Evolutionary conservation across 2,888 invertebrate genomes (phyloP).

Genomic region (Holacanthella duospinosa): DNA sequence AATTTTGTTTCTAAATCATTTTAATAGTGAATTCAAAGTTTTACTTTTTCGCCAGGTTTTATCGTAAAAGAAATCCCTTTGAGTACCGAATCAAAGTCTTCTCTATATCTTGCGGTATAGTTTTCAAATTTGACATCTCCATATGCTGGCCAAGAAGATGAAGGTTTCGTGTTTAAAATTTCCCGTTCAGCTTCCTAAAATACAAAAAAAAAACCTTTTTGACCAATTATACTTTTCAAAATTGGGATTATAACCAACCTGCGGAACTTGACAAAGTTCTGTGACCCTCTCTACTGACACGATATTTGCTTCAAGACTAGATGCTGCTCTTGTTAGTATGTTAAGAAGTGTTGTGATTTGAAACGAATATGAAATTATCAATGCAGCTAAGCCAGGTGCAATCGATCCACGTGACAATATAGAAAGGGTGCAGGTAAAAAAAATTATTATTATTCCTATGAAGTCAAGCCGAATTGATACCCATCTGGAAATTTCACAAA

Average conservation of each 20-base stretch:
- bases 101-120: conserved; percentile 73
- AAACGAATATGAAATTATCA: not conserved
- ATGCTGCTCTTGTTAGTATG: not conserved
- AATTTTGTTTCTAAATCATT: not conserved
- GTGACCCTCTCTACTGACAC: not conserved
- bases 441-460: not conserved
- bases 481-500: not conserved
- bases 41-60: conserved; percentile 63
- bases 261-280: not conserved
- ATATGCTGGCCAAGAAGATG: conserved; percentile 64
- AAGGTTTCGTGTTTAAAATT: conserved; percentile 50
- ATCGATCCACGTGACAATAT: not conserved
- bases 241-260: conserved; percentile 40
- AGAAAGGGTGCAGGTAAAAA: not conserved
- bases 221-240: not conserved
- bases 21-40: not conserved
- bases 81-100: conserved; percentile 73
- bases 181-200: conserved; percentile 53
- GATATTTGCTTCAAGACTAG: not conserved
- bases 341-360: not conserved
- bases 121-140: conserved; percentile 71
- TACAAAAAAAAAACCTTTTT: not conserved
- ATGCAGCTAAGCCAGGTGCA: not conserved
- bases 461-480: not conserved
- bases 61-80: conserved; percentile 66